Conservation (phyloP, 2,113 vertebrate species). For the Syngnathus typhle region DNA sequence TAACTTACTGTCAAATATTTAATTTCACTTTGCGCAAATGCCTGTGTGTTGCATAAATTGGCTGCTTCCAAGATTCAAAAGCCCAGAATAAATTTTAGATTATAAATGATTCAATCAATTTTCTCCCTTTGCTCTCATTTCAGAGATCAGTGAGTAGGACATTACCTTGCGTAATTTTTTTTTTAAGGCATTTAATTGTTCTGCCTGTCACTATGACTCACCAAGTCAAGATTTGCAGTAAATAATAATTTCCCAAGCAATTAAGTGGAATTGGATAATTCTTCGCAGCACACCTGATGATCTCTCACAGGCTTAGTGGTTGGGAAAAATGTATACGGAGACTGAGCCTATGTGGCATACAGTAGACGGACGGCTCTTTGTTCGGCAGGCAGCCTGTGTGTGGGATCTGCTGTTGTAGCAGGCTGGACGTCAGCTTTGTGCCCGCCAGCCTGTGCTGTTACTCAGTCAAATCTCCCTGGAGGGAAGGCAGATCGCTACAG, state of each 20-base stretch:
- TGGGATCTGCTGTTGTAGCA: constrained; percentile 39
- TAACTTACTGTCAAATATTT: too few relatives aligned
- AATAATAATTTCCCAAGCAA: neutral
- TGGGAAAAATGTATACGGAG: constrained; percentile 30
- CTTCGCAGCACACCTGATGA: neutral
- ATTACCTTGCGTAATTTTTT: too few relatives aligned
- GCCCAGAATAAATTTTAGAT: too few relatives aligned
- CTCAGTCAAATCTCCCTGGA: constrained; percentile 39
- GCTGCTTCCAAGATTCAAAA: too few relatives aligned
- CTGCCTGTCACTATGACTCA: neutral
- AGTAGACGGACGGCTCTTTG: constrained; percentile 34
- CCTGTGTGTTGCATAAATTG: too few relatives aligned
- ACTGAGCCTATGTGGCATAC: constrained; percentile 30
- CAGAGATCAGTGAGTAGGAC: too few relatives aligned
- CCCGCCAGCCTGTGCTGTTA: constrained; percentile 37
- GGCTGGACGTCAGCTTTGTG: constrained; percentile 53
- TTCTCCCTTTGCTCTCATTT: too few relatives aligned
- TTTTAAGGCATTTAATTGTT: neutral
- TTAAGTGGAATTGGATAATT: neutral
- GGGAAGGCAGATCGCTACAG: constrained; percentile 36
- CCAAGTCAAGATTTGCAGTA: neutral
- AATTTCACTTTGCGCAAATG: too few relatives aligned
- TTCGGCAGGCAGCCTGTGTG: constrained; percentile 32
- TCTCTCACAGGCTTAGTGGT: constrained; percentile 15
- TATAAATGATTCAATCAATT: too few relatives aligned